Base-by-base conservation (phyloP, 53 echinoderm and acorn worm species). In the Henricia sp. region DNA sequence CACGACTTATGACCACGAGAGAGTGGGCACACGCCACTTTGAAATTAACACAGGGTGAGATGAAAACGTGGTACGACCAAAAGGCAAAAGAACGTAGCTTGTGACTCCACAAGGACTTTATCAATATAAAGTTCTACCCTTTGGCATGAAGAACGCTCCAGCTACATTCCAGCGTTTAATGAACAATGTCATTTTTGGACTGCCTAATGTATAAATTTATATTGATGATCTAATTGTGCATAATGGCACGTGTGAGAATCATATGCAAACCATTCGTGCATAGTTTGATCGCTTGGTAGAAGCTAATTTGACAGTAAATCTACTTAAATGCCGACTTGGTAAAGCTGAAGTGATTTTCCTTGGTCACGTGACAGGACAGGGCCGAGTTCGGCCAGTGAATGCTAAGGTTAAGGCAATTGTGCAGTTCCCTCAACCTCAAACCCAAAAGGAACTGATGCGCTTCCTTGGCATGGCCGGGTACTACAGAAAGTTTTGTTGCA, bases 31-130 rank as follows among this genome's bases (percentile, higher is more conserved):
- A 34, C 0, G 60, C 54, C 23, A 50, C 77, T 29, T 50, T 88
- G 4, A 3, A 68, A 35, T 20, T 16, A 13, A 20, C 53, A 4
- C 72, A 83, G 38, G 20, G 20, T 9, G 87, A 44, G 4, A 93
- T 90, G 93, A 93, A 93, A 48, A 69, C 48, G 2, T 68, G 84
- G 68, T 90, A 67, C 64, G 85, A 92, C 56, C 44, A 68, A 25
- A 92, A 85, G 53, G 50, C 86, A 30, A n/a, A 57, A 75, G 70
- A 53, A 14, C 37, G 93, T 42, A 89, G 60, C 48, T 92, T 89
- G 78, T 42, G 9, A 87, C 78, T 13, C 76, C 76, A 33, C 39
- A 50, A 24, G 87, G 87, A 14, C 26, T 72, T 14, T 84, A 55
- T 37, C 70, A 82, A 21, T 88, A 83, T 37, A 72, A 63, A 26